Percentiles rank a stretch among this genome's conserved stretches.
Conservation (phyloP, 2,888 invertebrate genomes). For the Mythimna ferrago region DNA sequence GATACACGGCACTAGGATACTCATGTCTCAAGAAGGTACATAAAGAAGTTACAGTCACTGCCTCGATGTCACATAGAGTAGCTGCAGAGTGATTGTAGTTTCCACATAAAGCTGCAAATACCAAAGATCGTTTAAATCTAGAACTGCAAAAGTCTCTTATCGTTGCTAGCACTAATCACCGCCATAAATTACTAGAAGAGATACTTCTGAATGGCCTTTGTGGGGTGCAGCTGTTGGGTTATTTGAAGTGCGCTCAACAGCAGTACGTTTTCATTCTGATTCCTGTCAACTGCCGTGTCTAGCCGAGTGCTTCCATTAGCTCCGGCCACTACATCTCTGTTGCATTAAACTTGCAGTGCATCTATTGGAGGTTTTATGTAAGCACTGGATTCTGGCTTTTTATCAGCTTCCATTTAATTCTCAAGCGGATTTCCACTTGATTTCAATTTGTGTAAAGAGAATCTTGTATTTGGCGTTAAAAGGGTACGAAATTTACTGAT, state of each 20-base stretch:
- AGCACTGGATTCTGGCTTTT: constrained; percentile 39
- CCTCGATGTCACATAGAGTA: neutral
- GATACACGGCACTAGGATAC: neutral
- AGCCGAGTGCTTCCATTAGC: constrained; percentile 64
- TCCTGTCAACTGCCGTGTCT: constrained; percentile 56
- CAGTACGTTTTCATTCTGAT: constrained; percentile 58
- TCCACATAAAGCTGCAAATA: neutral
- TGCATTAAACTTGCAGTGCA: constrained; percentile 53
- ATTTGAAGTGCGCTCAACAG: constrained; percentile 40
- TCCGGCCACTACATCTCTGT: constrained; percentile 44
- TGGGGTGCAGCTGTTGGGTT: constrained; percentile 46
- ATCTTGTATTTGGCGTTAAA: constrained; percentile 30
- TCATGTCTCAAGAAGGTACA: constrained; percentile 2
- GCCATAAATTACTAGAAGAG: constrained; percentile 16
- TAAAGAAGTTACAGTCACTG: constrained; percentile 17
- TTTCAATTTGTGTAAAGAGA: constrained; percentile 26
- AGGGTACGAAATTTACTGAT: constrained; percentile 15
- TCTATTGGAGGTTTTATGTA: constrained; percentile 44
- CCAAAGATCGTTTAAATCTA: constrained; percentile 22
- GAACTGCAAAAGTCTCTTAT: constrained; percentile 23
- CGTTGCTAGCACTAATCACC: constrained; percentile 7
- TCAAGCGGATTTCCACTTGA: constrained; percentile 28
- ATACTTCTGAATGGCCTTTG: constrained; percentile 41
- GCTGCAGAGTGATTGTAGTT: neutral
- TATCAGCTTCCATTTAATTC: constrained; percentile 42